Conservation (phyloP, 1,140 invertebrate genomes). For the Venturia canescens region DNA sequence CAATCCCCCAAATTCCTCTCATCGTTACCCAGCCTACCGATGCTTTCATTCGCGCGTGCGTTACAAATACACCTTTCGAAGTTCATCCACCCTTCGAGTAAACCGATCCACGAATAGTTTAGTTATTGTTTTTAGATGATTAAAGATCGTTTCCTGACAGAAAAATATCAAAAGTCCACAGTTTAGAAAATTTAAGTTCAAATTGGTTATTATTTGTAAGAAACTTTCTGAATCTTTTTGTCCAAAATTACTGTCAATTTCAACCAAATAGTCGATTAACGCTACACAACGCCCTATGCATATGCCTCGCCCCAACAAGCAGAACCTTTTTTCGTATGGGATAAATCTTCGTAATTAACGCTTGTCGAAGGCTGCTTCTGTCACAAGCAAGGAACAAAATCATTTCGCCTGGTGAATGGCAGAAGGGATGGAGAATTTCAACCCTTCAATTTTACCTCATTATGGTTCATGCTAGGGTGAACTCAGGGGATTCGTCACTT, state of each 20-base stretch:
- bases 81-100: background rate
- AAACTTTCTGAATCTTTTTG: background rate
- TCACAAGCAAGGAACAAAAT: constrained; percentile 28
- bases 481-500: constrained; percentile 10
- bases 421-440: constrained; percentile 8
- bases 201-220: background rate
- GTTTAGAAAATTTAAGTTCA: background rate
- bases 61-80: background rate
- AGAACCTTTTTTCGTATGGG: background rate
- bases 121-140: background rate
- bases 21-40: background rate
- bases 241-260: background rate
- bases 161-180: no score
- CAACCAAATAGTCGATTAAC: background rate
- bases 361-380: background rate
- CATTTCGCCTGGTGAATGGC: background rate
- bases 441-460: constrained; percentile 45
- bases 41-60: background rate
- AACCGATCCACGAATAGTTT: background rate
- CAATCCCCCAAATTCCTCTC: background rate
- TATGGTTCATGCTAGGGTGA: constrained; percentile 28
- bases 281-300: no score
- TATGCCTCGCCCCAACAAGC: no score
- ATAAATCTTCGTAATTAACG: constrained; percentile 40
- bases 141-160: no score